Evolutionary conservation across 2,888 invertebrate genomes (phyloP).

Genomic region (Tenthredo amoena): DNA sequence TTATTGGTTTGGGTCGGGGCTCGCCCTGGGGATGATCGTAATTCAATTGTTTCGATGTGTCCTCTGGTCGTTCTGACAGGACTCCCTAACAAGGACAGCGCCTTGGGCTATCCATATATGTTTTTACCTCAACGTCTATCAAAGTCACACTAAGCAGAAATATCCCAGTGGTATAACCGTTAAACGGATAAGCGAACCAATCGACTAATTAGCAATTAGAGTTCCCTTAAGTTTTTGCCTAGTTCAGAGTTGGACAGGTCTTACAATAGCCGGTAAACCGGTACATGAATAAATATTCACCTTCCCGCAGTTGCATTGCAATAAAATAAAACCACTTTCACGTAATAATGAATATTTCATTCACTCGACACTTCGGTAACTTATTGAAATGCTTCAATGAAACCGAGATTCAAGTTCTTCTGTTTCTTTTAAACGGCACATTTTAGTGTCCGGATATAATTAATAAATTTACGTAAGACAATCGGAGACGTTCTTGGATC

Average conservation of each 20-base stretch:
- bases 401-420: slow-evolving; percentile 41
- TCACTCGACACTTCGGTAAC: slow-evolving; percentile 28
- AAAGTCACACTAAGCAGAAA: slow-evolving; percentile 48
- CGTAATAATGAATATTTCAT: slow-evolving; percentile 21
- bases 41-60: slow-evolving; percentile 77
- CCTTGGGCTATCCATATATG: slow-evolving; percentile 67
- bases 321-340: slow-evolving; percentile 20
- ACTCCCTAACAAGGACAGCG: slow-evolving; percentile 76
- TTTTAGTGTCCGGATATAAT: not conserved
- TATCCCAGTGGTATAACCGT: slow-evolving; percentile 11
- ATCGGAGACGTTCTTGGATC: not conserved
- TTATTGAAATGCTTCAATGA: not conserved
- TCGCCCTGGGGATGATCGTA: slow-evolving; percentile 77
- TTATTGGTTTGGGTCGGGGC: slow-evolving; percentile 75
- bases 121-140: slow-evolving; percentile 49
- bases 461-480: not conserved
- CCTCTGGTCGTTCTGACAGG: slow-evolving; percentile 78
- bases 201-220: slow-evolving; percentile 33
- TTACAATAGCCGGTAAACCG: not conserved
- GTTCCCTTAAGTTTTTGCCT: not conserved
- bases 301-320: slow-evolving; percentile 29
- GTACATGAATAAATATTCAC: slow-evolving; percentile 31
- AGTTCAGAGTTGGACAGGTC: not conserved
- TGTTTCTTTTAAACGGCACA: slow-evolving; percentile 45
- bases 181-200: slow-evolving; percentile 37